These are phyloP conservation scores for Ceyx cyanopectus DNA, from an alignment of 2,113 vertebrate species.

Conservation along the genomic window DNA sequence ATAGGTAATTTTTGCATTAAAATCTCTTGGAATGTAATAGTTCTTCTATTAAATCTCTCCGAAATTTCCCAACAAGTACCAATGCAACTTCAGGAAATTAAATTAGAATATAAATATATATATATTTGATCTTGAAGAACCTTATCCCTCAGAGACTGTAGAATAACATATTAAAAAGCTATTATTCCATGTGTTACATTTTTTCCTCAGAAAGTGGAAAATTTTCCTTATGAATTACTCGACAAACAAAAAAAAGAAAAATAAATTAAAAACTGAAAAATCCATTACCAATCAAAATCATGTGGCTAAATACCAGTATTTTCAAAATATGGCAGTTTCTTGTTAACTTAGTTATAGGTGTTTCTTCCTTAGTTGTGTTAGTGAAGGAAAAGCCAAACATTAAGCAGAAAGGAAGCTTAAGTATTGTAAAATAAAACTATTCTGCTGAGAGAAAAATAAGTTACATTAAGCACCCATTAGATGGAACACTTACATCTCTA, in stretches of 20 bases:
- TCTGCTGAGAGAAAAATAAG: background rate
- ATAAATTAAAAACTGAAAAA: background rate
- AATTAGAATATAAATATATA: background rate
- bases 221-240: background rate
- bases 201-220: background rate
- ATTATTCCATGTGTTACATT: background rate
- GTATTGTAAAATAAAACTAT: background rate
- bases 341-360: background rate
- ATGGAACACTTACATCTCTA: conserved; percentile 89
- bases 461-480: background rate
- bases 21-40: background rate
- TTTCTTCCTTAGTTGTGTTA: background rate
- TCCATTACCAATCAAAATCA: background rate
- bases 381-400: background rate
- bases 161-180: background rate
- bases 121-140: background rate
- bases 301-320: background rate
- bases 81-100: background rate
- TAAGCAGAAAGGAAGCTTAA: background rate
- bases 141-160: background rate
- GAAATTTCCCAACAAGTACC: background rate
- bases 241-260: background rate
- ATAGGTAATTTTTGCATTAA: background rate
- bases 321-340: background rate
- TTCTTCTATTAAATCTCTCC: background rate